phyloP scores from a whole-genome alignment of 2,113 vertebrate species.

The Tupaia tana region DNA sequence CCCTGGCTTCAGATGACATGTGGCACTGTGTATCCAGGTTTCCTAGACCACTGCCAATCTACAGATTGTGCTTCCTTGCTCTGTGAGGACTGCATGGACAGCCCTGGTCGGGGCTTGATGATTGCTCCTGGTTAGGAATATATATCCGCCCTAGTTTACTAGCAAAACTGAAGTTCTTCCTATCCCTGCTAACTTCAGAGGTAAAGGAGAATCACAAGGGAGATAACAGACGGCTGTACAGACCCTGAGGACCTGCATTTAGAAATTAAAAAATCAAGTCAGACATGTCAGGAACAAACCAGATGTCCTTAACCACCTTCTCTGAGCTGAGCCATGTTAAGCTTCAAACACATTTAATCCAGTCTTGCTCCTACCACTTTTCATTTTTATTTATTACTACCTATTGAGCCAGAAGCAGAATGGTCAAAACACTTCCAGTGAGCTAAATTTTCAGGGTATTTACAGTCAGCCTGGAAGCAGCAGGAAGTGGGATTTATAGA shows the following conservation, averaged over 20 bases:
- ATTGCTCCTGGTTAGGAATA: not conserved
- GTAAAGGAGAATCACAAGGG: slow-evolving; percentile 10
- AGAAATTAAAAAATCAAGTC: slow-evolving; percentile 9
- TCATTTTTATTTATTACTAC: slow-evolving; percentile 70
- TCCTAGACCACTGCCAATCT: not conserved
- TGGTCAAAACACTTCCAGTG: slow-evolving; percentile 61
- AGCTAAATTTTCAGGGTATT: slow-evolving; percentile 60
- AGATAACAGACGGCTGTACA: not conserved
- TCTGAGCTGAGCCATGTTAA: not conserved
- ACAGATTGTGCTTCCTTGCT: not conserved
- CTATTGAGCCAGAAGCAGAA: slow-evolving; percentile 52
- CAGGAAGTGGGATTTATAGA: slow-evolving; percentile 68
- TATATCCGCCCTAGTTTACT: not conserved
- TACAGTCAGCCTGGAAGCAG: slow-evolving; percentile 59
- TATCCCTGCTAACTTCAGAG: slow-evolving; percentile 10
- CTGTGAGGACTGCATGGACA: not conserved
- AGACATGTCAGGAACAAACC: not conserved
- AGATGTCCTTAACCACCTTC: not conserved
- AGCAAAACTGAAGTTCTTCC: slow-evolving; percentile 39
- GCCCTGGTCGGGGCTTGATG: not conserved
- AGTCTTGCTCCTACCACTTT: slow-evolving; percentile 48
- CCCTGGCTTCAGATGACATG: not conserved
- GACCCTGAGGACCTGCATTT: not conserved
- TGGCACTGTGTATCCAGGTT: not conserved
- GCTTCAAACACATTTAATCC: slow-evolving; percentile 62